These are phyloP conservation scores for Xenopus petersii DNA, from an alignment of 2,797 vertebrate genomes.

Conservation along the genomic window DNA sequence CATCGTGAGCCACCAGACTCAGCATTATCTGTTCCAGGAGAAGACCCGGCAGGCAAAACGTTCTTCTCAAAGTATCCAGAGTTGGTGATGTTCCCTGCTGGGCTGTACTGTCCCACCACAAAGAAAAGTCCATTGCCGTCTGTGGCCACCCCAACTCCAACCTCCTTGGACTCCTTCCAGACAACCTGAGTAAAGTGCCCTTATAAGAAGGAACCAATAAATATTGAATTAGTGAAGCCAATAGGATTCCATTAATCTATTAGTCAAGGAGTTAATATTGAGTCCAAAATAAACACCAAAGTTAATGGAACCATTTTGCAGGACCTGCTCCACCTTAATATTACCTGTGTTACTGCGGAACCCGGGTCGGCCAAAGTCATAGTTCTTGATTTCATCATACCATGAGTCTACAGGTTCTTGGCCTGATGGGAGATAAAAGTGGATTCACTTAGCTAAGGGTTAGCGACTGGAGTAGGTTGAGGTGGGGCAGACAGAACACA, in stretches of 20 bases:
- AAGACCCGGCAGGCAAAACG: conserved; percentile 72
- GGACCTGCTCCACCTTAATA: too few relatives aligned
- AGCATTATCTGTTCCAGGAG: conserved; percentile 14
- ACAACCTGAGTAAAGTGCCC: conserved; percentile 98
- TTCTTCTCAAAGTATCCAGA: conserved; percentile 93
- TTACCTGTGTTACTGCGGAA: conserved; percentile 50
- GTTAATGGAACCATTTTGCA: too few relatives aligned
- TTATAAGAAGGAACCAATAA: neutral
- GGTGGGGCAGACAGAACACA: neutral
- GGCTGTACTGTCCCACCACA: conserved; percentile 92
- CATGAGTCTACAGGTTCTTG: conserved; percentile 46
- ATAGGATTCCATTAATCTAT: too few relatives aligned
- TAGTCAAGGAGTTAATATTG: too few relatives aligned
- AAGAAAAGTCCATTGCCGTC: conserved; percentile 90
- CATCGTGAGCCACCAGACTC: conserved; percentile 9
- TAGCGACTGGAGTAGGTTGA: too few relatives aligned
- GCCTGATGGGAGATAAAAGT: conserved; percentile 10
- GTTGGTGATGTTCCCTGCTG: conserved; percentile 93
- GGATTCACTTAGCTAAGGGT: too few relatives aligned
- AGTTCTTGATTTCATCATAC: conserved; percentile 56
- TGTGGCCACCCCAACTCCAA: conserved; percentile 88
- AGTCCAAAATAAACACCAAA: too few relatives aligned
- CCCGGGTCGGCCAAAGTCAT: conserved; percentile 51
- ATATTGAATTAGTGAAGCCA: too few relatives aligned
- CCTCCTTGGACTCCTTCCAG: conserved; percentile 87